Evolutionary conservation across 2,797 vertebrate species (phyloP), one percentile per base, ranked within the genome.

Genomic region (Peromyscus aztecus): DNA sequence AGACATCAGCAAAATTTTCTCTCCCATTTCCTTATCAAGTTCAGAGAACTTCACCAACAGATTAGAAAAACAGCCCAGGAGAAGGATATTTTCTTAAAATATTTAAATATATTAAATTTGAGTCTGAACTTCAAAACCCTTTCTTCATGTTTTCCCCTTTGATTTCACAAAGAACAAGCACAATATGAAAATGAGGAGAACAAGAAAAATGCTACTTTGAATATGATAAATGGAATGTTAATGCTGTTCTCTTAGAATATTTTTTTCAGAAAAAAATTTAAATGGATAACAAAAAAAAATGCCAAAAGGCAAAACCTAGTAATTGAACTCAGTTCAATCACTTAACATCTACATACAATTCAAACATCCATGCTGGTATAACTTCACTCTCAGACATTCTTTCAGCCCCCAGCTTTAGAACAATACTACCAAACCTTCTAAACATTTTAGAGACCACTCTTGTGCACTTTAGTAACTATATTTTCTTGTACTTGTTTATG

Each of bases 281-380:
- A 97, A 59, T 63, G 65, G 63, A 59, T 85, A 81, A 92, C 37
- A 89, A 94, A 40, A 94, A 40, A 17, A 65, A 17, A 73, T 81
- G 57, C 17, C 86, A 89, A 92, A 93, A 96, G 57, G 46, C 40
- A 95, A 95, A 94, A 40, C 23, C 46, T 96, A 81, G 89, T 89
- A 89, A 94, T 63, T 94, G 91, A 97, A 96, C 23, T 95, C 73
- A 69, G 57, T 94, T 97, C 37, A 92, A 46, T 83, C 69, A 91
- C 31, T 76, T 82, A 73, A 80, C 40, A 87, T 46, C 37, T 76
- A 4, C n/a, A 17, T 40, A 40, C 3, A 94, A 83, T 27, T 95
- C 49, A 94, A 95, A 5, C 11, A 77, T 81, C 78, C 90, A 77
- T 57, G 13, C 7, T 73, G 31, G 94, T 80, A 83, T 52, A 90